phyloP scores from a whole-genome alignment of 2,113 vertebrate genomes.

The Sminthopsis crassicaudata region DNA sequence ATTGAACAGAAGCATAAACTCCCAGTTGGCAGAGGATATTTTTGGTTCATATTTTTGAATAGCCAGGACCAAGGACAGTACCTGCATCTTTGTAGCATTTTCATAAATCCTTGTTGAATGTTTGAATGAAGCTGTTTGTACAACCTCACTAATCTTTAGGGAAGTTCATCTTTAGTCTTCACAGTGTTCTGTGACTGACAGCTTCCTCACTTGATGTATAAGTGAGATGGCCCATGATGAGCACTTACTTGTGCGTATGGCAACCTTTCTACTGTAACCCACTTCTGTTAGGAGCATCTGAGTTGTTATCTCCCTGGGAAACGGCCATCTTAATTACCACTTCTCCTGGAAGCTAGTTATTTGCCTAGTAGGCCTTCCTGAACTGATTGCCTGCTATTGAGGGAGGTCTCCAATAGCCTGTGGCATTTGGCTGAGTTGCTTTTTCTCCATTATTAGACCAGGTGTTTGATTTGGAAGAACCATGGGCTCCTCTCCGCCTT shows the following conservation, averaged over 20 bases:
- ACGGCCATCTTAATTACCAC: not conserved
- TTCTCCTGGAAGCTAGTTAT: not conserved
- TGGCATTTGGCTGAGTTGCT: not conserved
- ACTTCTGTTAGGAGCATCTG: not conserved
- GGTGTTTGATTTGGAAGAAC: not conserved
- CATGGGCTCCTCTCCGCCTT: not conserved
- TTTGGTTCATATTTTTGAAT: not conserved
- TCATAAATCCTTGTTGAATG: not conserved
- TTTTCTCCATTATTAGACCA: not conserved
- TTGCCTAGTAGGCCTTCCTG: not conserved
- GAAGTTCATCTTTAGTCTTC: not conserved
- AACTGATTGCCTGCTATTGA: not conserved
- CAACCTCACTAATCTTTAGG: not conserved
- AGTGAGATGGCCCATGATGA: not conserved
- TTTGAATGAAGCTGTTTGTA: not conserved
- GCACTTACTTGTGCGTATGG: not conserved
- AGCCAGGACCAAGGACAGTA: not conserved
- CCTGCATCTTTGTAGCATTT: not conserved
- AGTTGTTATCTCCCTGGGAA: not conserved
- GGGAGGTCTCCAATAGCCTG: not conserved
- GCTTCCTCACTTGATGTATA: not conserved
- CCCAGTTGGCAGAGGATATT: not conserved
- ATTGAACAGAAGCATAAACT: not conserved
- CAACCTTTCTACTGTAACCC: slow-evolving; percentile 11
- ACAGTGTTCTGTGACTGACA: not conserved